These are phyloP conservation scores for Melipona beecheii DNA, from an alignment of 2,888 invertebrate species.

Conservation along the genomic window DNA sequence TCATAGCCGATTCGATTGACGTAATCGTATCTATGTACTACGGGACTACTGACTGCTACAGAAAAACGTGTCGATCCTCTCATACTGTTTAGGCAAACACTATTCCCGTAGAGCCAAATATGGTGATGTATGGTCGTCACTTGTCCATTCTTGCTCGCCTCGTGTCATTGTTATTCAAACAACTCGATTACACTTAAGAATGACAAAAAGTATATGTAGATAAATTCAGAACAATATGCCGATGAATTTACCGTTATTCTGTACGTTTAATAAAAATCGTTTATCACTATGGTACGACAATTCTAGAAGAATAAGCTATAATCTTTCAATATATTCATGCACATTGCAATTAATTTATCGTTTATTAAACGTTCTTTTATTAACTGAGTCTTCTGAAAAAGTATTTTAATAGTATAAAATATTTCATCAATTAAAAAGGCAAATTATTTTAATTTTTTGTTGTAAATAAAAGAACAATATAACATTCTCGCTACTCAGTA, in stretches of 20 bases:
- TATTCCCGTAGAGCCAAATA: conserved; percentile 64
- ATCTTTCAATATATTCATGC: neutral
- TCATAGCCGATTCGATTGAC: conserved; percentile 71
- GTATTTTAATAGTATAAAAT: no score
- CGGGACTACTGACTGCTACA: conserved; percentile 38
- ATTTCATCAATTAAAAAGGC: no score
- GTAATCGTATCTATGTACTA: conserved; percentile 57
- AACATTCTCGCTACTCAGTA: no score
- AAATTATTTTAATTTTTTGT: no score
- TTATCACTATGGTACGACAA: conserved; percentile 3
- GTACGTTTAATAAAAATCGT: neutral
- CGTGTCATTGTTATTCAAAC: conserved; percentile 38
- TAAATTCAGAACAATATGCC: conserved; percentile 12
- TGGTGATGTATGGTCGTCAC: conserved; percentile 32
- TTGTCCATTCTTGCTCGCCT: conserved; percentile 23
- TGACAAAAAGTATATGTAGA: conserved; percentile 17
- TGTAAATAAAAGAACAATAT: no score
- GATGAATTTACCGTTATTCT: neutral
- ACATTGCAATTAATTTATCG: neutral
- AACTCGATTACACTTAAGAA: neutral
- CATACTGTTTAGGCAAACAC: conserved; percentile 49
- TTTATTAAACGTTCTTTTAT: no score
- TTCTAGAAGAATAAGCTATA: neutral
- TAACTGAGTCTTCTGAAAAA: no score
- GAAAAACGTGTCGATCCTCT: conserved; percentile 52